These are phyloP conservation scores for Acanthosepion pharaonis DNA, from an alignment of 2,888 invertebrate species.

Conservation along the genomic window DNA sequence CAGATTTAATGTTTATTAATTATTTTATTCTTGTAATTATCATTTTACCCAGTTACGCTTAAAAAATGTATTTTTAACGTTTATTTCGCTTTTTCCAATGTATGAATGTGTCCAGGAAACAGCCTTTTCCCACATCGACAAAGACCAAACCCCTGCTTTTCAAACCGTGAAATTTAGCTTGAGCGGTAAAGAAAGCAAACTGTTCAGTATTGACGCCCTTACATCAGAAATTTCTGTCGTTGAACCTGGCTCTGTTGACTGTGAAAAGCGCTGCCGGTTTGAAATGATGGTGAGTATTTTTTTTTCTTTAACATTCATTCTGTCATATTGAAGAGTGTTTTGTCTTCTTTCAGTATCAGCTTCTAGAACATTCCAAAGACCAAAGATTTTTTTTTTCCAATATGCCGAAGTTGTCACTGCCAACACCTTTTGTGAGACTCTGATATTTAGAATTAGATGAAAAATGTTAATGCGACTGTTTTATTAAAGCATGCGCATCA, in stretches of 20 bases:
- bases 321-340: background rate
- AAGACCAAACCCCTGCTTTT: constrained; percentile 42
- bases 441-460: background rate
- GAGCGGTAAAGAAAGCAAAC: constrained; percentile 49
- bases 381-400: background rate
- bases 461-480: background rate
- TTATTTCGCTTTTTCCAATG: background rate
- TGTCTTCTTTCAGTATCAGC: background rate
- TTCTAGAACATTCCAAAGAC: background rate
- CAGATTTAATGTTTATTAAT: background rate
- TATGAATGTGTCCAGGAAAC: constrained; percentile 13
- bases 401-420: background rate
- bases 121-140: background rate
- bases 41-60: background rate
- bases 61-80: background rate
- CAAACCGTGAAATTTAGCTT: constrained; percentile 49
- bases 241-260: constrained; percentile 50
- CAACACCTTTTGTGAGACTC: background rate
- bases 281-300: constrained; percentile 48
- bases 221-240: constrained; percentile 48
- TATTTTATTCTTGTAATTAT: background rate
- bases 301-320: background rate
- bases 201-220: constrained; percentile 49
- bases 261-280: constrained; percentile 48
- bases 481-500: no score